Evolutionary conservation across 2,797 vertebrate species (phyloP), one percentile per base, ranked within the genome.

Genomic region (Sebastes nivosus): DNA sequence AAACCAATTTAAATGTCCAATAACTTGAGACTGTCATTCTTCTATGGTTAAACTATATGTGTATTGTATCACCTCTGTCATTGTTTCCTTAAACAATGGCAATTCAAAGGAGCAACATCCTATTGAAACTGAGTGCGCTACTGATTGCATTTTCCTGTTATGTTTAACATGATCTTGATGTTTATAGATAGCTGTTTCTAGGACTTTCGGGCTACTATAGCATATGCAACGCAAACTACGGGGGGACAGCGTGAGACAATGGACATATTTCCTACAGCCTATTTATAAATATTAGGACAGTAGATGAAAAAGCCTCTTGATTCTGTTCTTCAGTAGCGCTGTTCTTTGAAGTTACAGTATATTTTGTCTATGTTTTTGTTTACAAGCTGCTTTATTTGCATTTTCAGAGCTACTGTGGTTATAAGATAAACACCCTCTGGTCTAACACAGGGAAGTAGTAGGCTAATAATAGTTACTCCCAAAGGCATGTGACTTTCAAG

Each of bases 91-190:
- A 55, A 13, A 85, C 80, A 86, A 84, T 85, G 36, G 64, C 36
- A 71, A 42, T 78, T 74, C 67, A 81, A 77, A 63, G 67, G 8
- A 36, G 6, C 8, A 52, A 77, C 58, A 27, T 69, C 67, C 75
- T 55, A 50, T 66, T 77, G 57, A 82, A 80, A 64, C 27, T 38
- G 14, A 71, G 18, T 16, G 6, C 20, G 12, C 25, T 0, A 8
- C 27, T 82, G 79, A 85, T 84, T 85, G 63, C 18, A 68, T 88
- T 87, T 93, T 91, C 91, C 86, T 93, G 87, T 89, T 93, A 80
- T 88, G 84, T 67, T 59, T 52, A 67, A 64, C 72, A 36, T 71
- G 46, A 22, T 57, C 20, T 75, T 80, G 72, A 82, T 79, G 86
- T 90, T 74, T 78, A 67, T 12, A 58, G 6, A 68, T 69, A 75